Percentiles rank a stretch among this genome's conserved stretches.
phyloP scores from a whole-genome alignment of 2,888 invertebrate species.

The Chrysolina haemoptera region DNA sequence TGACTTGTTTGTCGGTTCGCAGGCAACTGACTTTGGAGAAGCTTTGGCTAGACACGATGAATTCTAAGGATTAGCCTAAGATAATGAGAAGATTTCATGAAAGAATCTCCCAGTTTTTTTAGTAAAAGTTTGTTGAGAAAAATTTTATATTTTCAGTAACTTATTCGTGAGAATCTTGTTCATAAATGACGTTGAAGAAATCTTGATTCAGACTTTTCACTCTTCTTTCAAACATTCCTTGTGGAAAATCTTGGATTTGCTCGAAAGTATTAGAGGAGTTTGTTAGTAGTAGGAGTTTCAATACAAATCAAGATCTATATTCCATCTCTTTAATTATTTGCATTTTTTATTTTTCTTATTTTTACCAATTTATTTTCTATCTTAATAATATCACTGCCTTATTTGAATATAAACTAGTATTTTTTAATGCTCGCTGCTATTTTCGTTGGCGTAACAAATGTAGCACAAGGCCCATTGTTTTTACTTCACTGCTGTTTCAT shows the following conservation, averaged over 20 bases:
- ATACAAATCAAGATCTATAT: neutral
- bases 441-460: neutral
- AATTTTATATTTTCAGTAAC: neutral
- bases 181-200: neutral
- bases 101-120: slow-evolving; percentile 1
- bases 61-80: slow-evolving; percentile 75
- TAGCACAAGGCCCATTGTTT: neutral
- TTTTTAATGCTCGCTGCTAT: neutral
- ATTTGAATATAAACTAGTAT: neutral
- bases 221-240: neutral
- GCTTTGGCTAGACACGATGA: slow-evolving; percentile 96
- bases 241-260: neutral
- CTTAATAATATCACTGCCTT: neutral
- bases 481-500: too few species aligned
- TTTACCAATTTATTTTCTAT: neutral
- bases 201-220: neutral
- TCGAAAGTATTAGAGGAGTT: neutral
- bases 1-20: slow-evolving; percentile 98
- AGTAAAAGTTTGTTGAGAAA: neutral
- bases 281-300: neutral
- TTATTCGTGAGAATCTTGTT: too few species aligned
- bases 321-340: neutral
- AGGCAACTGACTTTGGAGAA: slow-evolving; percentile 99
- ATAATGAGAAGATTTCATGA: slow-evolving; percentile 43
- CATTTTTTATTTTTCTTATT: neutral